phyloP scores from a whole-genome alignment of 2,113 vertebrate genomes.

The Crotalus viridis region DNA sequence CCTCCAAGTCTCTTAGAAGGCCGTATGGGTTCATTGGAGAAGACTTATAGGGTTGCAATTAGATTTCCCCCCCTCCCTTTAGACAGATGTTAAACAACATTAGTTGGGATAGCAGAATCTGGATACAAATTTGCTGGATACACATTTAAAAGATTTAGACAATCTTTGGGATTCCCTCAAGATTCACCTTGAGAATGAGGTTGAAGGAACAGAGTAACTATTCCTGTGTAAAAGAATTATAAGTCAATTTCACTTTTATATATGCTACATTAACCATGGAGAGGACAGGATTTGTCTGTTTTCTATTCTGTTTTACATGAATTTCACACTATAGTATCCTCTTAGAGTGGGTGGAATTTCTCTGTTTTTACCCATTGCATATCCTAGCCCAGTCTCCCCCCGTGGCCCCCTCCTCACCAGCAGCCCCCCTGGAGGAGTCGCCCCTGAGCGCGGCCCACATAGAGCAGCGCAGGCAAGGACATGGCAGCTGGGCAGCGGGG shows the following conservation, averaged over 20 bases:
- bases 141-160: not conserved
- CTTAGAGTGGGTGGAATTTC: not conserved
- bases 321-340: not conserved
- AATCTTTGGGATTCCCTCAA: not conserved
- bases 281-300: not conserved
- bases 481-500: too few species aligned
- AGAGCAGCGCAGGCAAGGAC: too few species aligned
- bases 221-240: not conserved
- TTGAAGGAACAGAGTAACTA: not conserved
- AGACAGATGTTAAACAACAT: not conserved
- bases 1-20: not conserved
- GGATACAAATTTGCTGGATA: not conserved
- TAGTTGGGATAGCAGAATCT: too few species aligned
- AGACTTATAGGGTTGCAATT: not conserved
- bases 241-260: not conserved
- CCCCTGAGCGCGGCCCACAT: rapidly evolving
- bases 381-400: not conserved
- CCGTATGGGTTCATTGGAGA: not conserved
- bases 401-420: too few species aligned
- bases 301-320: not conserved
- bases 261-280: not conserved
- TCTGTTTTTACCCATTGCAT: not conserved
- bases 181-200: not conserved
- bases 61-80: not conserved
- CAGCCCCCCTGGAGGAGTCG: too few species aligned